Evolutionary conservation across 2,888 invertebrate genomes (phyloP), one percentile per base, ranked within the genome.

Genomic region (Phengaris alcon): DNA sequence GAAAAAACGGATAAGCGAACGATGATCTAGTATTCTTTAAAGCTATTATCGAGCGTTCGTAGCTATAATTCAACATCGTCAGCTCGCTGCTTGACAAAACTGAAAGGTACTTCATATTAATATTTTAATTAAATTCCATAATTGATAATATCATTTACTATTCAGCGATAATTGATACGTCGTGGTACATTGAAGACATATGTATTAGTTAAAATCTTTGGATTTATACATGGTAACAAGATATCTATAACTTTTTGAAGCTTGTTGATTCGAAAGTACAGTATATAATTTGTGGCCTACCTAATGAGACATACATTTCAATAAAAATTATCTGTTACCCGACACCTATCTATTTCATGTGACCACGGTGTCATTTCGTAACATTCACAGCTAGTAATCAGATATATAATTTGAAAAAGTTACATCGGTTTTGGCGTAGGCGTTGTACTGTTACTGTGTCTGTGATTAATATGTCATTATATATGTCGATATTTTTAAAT

Each of bases 351-450:
- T 48, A 48, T 52, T 35, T 44, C 22, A 12, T 44, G 64, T 64
- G 64, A 64, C 64, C 64, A 44, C 6, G 22, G 64, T 44, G 12
- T 12, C 64, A 22, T 59, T 59, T 59, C 59, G 64, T 44, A 64
- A 64, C 52, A 12, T 10, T 52, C 52, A 10, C 52, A 52, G 12
- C 35, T 12, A 44, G 64, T 64, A 13, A 64, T 59, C 59, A 59
- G 22, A 59, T 59, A 64, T 64, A 12, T 35, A 35, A 12, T 35
- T 64, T 64, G 64, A 12, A 64, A 64, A 64, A 64, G 64, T 44
- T 64, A 64, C 64, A 64, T 64, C 64, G 35, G 6, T 64, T 64
- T 44, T 44, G 64, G 35, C 64, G 64, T 64, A 64, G 64, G 64
- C 35, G 64, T 64, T 35, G 12, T 64, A 64, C 64, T 35, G 59